A percentile compares a stretch with the other conserved stretches of the same genome.
Conservation (phyloP, 2,797 vertebrate species). For the Pseudochirops corinnae region DNA sequence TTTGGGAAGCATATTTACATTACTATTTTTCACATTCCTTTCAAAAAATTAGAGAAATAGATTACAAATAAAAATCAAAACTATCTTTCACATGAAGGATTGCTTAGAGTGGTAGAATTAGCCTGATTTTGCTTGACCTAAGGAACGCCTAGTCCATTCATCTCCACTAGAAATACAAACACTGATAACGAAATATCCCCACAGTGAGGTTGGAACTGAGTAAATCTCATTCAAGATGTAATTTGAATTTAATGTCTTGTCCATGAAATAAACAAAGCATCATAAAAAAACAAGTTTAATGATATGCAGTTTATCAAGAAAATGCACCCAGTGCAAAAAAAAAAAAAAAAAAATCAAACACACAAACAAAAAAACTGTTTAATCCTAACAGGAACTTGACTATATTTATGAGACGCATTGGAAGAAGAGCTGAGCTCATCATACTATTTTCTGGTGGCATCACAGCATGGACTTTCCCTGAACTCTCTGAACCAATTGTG, state of each 20-base stretch:
- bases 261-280: conserved; percentile 80
- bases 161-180: conserved; percentile 68
- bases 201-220: conserved; percentile 55
- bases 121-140: conserved; percentile 47
- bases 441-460: neutral
- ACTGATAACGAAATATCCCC: conserved; percentile 67
- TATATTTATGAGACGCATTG: neutral
- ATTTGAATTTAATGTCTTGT: conserved; percentile 81
- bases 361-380: conserved; percentile 52
- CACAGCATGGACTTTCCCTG: conserved; percentile 61
- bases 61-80: conserved; percentile 64
- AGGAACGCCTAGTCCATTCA: conserved; percentile 34
- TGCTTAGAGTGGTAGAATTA: neutral
- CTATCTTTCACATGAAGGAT: conserved; percentile 13
- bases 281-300: conserved; percentile 66
- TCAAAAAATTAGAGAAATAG: conserved; percentile 61
- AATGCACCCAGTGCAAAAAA: conserved; percentile 59
- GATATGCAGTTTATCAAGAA: conserved; percentile 77
- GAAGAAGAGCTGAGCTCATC: conserved; percentile 69
- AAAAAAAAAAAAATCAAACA: neutral
- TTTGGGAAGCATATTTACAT: conserved; percentile 68
- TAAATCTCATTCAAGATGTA: conserved; percentile 72
- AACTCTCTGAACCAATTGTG: conserved; percentile 72
- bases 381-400: conserved; percentile 43
- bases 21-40: conserved; percentile 71